These are phyloP conservation scores for Serilophus lunatus DNA, from an alignment of 2,113 vertebrate genomes.

Conservation along the genomic window DNA sequence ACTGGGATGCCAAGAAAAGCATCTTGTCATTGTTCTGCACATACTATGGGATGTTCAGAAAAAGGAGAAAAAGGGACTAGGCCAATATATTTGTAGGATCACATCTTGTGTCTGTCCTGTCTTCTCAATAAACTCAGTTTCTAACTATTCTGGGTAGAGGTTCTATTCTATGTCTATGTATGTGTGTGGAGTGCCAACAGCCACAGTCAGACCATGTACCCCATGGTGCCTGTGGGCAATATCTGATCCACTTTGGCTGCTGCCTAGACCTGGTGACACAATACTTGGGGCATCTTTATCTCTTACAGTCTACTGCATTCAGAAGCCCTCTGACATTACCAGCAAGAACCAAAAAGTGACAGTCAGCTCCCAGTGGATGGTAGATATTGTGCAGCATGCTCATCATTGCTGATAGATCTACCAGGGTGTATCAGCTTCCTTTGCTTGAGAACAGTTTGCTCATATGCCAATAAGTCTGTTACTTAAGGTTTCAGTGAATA, in stretches of 20 bases:
- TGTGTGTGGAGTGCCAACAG: background rate
- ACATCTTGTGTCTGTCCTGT: too few relatives aligned
- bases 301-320: background rate
- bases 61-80: background rate
- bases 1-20: background rate
- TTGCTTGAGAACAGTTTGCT: background rate
- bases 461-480: constrained; percentile 11
- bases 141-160: background rate
- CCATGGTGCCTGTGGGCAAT: background rate
- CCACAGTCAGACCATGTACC: background rate
- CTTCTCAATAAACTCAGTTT: background rate
- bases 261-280: background rate
- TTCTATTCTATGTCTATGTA: background rate
- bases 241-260: background rate
- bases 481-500: background rate
- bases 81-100: background rate
- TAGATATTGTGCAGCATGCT: background rate
- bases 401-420: background rate
- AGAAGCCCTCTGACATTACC: background rate
- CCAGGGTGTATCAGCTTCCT: background rate
- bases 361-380: accelerated
- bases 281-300: background rate
- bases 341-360: background rate
- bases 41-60: background rate
- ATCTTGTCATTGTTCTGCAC: background rate